These are phyloP conservation scores for Tretioscincus oriximinensis DNA, from an alignment of 2,113 vertebrate species.

Conservation along the genomic window DNA sequence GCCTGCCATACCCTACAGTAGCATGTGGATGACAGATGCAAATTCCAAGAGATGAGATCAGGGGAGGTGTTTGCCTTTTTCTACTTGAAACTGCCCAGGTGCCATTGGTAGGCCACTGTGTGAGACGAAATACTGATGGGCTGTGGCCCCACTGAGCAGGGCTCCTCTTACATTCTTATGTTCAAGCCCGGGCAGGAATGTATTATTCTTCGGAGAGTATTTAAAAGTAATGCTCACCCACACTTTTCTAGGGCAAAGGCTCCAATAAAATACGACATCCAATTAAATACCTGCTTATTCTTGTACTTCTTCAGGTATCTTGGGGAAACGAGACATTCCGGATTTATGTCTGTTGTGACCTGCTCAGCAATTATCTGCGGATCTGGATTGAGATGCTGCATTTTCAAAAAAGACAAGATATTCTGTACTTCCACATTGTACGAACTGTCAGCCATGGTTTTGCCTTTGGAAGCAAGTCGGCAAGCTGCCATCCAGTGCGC, in stretches of 20 bases:
- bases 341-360: slow-evolving; percentile 91
- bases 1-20: too few relatives aligned
- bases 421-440: slow-evolving; percentile 97
- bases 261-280: not conserved
- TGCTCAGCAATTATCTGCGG: slow-evolving; percentile 91
- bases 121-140: too few relatives aligned
- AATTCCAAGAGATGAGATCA: too few relatives aligned
- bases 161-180: too few relatives aligned
- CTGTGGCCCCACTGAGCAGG: too few relatives aligned
- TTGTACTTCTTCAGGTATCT: slow-evolving; percentile 98
- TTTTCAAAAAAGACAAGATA: slow-evolving; percentile 97
- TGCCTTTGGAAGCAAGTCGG: slow-evolving; percentile 95
- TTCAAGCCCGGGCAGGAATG: not conserved
- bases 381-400: slow-evolving; percentile 98
- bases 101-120: too few relatives aligned
- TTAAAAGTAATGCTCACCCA: not conserved
- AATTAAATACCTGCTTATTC: slow-evolving; percentile 90
- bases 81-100: too few relatives aligned
- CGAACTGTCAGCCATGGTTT: slow-evolving; percentile 98
- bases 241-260: not conserved
- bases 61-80: too few relatives aligned
- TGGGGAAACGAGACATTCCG: slow-evolving; percentile 95
- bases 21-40: too few relatives aligned
- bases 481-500: slow-evolving; percentile 99
- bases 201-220: not conserved